A percentile compares a stretch with the other conserved stretches of the same genome.
phyloP scores from a whole-genome alignment of 2,113 vertebrate genomes.

The Corvus moneduloides region DNA sequence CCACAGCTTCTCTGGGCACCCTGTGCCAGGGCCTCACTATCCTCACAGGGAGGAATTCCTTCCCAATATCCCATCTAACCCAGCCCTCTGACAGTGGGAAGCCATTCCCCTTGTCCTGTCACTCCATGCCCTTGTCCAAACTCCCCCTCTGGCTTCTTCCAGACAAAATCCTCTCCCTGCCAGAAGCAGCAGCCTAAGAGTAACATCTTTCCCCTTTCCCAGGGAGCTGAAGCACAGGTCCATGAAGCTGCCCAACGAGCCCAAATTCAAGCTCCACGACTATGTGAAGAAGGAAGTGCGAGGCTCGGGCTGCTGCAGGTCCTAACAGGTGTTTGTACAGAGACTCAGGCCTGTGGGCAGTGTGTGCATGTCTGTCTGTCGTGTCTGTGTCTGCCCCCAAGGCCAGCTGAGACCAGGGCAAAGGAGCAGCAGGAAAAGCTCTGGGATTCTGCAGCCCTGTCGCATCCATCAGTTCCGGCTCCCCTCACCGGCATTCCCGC shows the following conservation, averaged over 20 bases:
- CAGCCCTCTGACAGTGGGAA: neutral
- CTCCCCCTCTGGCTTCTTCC: neutral
- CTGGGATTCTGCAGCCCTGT: neutral
- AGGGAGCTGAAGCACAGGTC: conserved; percentile 90
- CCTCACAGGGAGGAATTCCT: neutral
- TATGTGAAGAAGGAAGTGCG: conserved; percentile 86
- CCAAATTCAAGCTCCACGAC: conserved; percentile 89
- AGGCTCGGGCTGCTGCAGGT: conserved; percentile 83
- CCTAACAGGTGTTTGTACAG: conserved; percentile 62
- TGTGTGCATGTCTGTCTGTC: conserved; percentile 58
- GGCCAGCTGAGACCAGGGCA: neutral
- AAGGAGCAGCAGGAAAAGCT: neutral
- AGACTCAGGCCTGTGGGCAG: conserved; percentile 15
- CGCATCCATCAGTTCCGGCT: rapidly evolving
- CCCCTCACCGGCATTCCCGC: rapidly evolving
- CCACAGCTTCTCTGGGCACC: neutral
- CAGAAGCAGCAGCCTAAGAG: neutral
- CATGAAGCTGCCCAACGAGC: conserved; percentile 79
- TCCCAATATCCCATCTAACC: neutral
- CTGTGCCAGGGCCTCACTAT: neutral
- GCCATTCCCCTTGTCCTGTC: neutral
- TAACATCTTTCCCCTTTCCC: neutral
- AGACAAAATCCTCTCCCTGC: neutral
- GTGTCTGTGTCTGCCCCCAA: conserved; percentile 1
- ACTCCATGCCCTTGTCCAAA: neutral